Evolutionary conservation across 2,888 invertebrate genomes (phyloP), one percentile per base, ranked within the genome.

Genomic region (Caenorhabditis becei): DNA sequence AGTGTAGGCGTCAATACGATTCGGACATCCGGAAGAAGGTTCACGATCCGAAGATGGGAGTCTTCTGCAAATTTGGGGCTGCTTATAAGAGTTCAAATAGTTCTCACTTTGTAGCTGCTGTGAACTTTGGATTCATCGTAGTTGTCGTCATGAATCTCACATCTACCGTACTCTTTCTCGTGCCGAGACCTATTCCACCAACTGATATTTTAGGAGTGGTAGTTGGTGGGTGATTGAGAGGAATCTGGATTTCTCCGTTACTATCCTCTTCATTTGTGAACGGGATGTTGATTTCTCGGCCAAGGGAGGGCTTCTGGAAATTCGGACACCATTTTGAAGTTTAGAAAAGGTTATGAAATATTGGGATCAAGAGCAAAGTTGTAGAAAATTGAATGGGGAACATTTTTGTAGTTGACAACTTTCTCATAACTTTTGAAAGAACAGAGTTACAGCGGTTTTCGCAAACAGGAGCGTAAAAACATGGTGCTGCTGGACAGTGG

Each of bases 1-100:
- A 1, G 75, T 70, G 51, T 65, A 80, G 16, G 80, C 75, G 49
- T 75, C 80, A n/a, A 80, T 75, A 20, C 75, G 59, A n/a, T 75
- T 80, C 5, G 80, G 80, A 37, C 80, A 80, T 8, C 66, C 71
- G 8, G 74, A 69, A 11, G 75, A 70, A 44, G 70, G 24, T n/a
- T 66, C 49, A 28, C 80, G 69, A 18, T 80, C 75, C 2, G 75
- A 75, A 0, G 80, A 70, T 26, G 80, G 75, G 0, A 80, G 70
- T 1, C 51, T 58, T 65, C 80, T 80, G 56, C 20, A 80, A 65
- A n/a, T 2, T 8, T 44, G 37, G 26, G 20, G 0, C 11, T 51
- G 1, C 7, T 47, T 26, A 5, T 16, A n/a, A 16, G 16, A 16
- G 44, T 4, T 10, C 35, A 35, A 35, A 44, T 16, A 3, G 3